phyloP scores from a whole-genome alignment of 2,113 vertebrate genomes.

The Myrmecophaga tridactyla region DNA sequence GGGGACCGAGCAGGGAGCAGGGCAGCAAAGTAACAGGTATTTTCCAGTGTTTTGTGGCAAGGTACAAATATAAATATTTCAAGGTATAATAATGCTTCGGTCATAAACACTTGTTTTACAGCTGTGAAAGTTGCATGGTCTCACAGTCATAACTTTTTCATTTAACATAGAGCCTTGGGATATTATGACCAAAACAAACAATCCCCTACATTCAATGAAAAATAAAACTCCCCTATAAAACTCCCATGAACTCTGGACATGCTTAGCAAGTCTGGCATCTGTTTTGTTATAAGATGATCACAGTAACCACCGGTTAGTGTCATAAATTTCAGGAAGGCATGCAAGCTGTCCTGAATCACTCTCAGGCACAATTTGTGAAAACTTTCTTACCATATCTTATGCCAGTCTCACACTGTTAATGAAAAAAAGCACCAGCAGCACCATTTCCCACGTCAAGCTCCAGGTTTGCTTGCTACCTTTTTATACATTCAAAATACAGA shows the following conservation, averaged over 20 bases:
- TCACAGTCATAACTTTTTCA: neutral
- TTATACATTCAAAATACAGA: conserved; percentile 17
- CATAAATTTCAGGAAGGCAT: conserved; percentile 22
- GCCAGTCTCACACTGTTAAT: neutral
- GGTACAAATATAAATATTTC: neutral
- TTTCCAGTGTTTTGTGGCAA: neutral
- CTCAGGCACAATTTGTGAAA: neutral
- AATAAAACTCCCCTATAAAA: no score
- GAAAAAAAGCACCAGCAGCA: neutral
- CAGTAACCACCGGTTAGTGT: neutral
- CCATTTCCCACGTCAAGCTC: neutral
- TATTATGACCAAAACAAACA: conserved; percentile 42
- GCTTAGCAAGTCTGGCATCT: neutral
- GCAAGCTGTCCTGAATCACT: neutral
- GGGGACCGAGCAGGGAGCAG: neutral
- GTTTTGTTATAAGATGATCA: neutral
- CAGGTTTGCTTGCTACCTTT: neutral
- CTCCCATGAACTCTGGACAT: neutral
- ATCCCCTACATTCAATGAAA: neutral
- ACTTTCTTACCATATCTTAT: conserved; percentile 4
- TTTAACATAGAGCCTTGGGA: neutral
- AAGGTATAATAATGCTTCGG: neutral
- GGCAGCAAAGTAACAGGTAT: neutral
- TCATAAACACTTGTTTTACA: conserved; percentile 1
- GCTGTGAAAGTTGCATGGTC: neutral